Base-by-base conservation (phyloP, 2,113 vertebrate species). In the Apodemus sylvaticus region DNA sequence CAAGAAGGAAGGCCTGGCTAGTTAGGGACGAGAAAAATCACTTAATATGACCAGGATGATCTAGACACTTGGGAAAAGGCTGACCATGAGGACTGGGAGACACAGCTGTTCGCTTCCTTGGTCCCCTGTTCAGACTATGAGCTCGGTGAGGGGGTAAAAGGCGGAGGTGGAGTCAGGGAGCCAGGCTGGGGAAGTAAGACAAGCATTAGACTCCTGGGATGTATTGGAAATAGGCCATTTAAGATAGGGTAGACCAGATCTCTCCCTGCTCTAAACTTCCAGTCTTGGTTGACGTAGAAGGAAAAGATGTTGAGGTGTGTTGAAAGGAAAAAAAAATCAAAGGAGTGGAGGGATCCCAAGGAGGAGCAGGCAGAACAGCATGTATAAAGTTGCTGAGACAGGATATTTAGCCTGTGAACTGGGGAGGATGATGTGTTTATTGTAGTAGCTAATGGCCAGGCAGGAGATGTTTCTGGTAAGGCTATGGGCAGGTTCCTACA, bases 21-120 rank as follows among this genome's bases (percentile, higher is more conserved):
- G 6, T 3, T 39, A 39, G 55, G 36, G 64, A 85, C 22, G 20
- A 60, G 45, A 55, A 39, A 1, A 45, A 2, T 14, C 26, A 36
- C 8, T 4, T 19, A 4, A 0, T 2, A 8, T 48, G 58, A 48
- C 17, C 17, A 34, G 5, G 7, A 2, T 2, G 1, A 60, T 39
- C 39, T 48, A 29, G 6, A 51, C 82, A 11, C 53, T 42, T 24
- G 11, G 29, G 77, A 22, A 39, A 34, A 51, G 9, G 55, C 64
- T 62, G 5, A 74, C 31, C 20, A 3, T 9, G 6, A 36, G 7
- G 31, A 4, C 48, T 19, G 0, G 31, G 36, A 55, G 45, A 24
- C 22, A 55, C 45, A 0, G 3, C 5, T n/a, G 16, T n/a, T n/a
- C 36, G 5, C 0, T 3, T 62, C 93, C 36, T 51, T 64, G 78